Base-by-base conservation (phyloP, 2,113 vertebrate species). In the Phycodurus eques region DNA sequence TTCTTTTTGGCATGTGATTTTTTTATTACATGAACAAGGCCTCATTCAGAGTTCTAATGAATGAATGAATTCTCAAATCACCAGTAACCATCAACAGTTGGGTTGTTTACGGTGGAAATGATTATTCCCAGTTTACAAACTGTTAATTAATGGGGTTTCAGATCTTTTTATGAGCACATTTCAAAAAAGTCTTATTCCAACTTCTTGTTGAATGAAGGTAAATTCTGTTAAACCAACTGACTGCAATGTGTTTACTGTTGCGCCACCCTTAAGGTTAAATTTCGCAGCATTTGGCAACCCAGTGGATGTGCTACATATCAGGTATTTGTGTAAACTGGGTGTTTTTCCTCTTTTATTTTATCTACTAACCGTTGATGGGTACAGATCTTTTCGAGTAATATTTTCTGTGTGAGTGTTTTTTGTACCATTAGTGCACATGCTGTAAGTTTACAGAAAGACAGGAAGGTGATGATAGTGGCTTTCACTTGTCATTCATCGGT, bases 381-480 rank as follows among this genome's bases (percentile, higher is more conserved):
- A 46, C 72, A 57, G 66, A 33, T 39, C 42, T 56, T 67, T 33
- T 66, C 11, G 27, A 67, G 15, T 14, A 20, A 46, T 47, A 54
- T 62, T 65, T 77, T 73, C 13, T 47, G 8, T 67, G 10, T 71
- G 71, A 70, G 72, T 77, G 68, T 71, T n/a, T 77, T 43, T 42
- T 13, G 11, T 62, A 56, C 22, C 22, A 73, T 27, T 56, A 56
- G 42, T 54, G 70, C 35, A 69, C 68, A 53, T 56, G 59, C 54
- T 65, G 53, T 1, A 17, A 60, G 66, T 57, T 66, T 59, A 68
- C 39, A 61, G 61, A 68, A 67, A 53, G 60, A 68, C 51, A 67
- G 70, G 67, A 77, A 74, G 68, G 59, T 73, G 61, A 67, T 59
- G 73, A 85, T 79, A 79, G 86, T 83, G 86, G 84, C 81, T 78